These are phyloP conservation scores for Xiphophorus maculatus DNA, from an alignment of 2,113 vertebrate species.

Conservation along the genomic window DNA sequence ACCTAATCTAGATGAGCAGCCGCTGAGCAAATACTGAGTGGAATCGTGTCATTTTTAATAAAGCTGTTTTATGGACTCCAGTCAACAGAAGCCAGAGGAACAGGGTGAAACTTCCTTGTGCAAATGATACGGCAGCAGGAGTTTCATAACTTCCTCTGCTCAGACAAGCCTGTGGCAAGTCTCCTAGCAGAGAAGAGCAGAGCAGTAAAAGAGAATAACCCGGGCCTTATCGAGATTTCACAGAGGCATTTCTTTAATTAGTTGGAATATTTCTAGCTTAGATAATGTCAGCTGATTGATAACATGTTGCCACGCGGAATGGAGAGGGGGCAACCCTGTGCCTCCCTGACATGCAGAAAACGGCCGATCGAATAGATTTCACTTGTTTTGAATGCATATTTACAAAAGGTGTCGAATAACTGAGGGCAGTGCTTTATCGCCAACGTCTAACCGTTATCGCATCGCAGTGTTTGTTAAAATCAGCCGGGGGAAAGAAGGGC, in stretches of 20 bases:
- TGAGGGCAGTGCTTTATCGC: constrained; percentile 50
- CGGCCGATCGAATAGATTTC: constrained; percentile 59
- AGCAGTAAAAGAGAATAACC: constrained; percentile 45
- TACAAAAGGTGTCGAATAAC: constrained; percentile 68
- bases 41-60: constrained; percentile 81
- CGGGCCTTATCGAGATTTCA: constrained; percentile 78
- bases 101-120: constrained; percentile 79
- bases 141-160: constrained; percentile 85
- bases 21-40: constrained; percentile 76
- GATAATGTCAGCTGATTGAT: constrained; percentile 82
- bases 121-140: constrained; percentile 78
- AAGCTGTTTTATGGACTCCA: constrained; percentile 78
- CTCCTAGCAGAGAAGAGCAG: constrained; percentile 69
- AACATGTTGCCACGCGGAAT: constrained; percentile 71
- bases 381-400: constrained; percentile 60
- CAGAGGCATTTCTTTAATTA: constrained; percentile 85
- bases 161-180: constrained; percentile 78
- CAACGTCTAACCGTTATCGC: constrained; percentile 29
- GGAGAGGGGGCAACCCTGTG: constrained; percentile 45
- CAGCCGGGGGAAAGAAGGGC: constrained; percentile 25
- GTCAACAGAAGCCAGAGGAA: constrained; percentile 75
- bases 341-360: constrained; percentile 63
- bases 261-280: constrained; percentile 80
- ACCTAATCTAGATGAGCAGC: constrained; percentile 77
- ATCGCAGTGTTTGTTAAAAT: constrained; percentile 45